These are phyloP conservation scores for Piaya cayana DNA, from an alignment of 2,113 vertebrate species.

Conservation along the genomic window DNA sequence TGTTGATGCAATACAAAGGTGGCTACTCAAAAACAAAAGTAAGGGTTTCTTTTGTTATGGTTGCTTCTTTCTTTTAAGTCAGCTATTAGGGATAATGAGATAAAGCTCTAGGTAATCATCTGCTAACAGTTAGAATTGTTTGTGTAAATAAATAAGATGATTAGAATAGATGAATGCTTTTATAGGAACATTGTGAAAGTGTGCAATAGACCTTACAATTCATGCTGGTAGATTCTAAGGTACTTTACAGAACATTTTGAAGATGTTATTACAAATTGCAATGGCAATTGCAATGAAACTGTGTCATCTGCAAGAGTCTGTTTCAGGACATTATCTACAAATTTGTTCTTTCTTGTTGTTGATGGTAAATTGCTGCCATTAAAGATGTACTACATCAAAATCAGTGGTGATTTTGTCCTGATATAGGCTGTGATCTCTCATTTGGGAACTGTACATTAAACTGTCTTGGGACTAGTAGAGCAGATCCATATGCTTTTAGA, in stretches of 20 bases:
- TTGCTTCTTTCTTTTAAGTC: background rate
- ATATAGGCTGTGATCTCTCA: background rate
- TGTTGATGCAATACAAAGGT: background rate
- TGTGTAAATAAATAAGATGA: background rate
- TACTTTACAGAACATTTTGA: background rate
- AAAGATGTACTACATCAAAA: background rate
- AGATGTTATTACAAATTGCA: background rate
- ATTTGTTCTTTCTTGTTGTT: constrained; percentile 4
- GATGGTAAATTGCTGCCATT: constrained; percentile 11
- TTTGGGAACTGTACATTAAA: background rate
- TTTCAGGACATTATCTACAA: constrained; percentile 26
- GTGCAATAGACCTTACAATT: constrained; percentile 25
- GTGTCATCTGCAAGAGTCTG: background rate
- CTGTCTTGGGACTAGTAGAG: background rate
- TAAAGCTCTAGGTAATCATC: background rate
- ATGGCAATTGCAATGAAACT: background rate
- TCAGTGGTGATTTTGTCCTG: background rate
- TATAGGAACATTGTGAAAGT: constrained; percentile 16
- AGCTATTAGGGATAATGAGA: background rate
- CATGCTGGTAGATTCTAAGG: background rate
- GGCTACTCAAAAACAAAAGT: background rate
- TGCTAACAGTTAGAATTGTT: background rate
- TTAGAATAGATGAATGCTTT: constrained; percentile 25
- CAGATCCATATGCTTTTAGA: background rate
- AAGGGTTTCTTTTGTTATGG: background rate